Conservation (phyloP, 2,888 invertebrate species). For the Drosophila hamatofila region DNA sequence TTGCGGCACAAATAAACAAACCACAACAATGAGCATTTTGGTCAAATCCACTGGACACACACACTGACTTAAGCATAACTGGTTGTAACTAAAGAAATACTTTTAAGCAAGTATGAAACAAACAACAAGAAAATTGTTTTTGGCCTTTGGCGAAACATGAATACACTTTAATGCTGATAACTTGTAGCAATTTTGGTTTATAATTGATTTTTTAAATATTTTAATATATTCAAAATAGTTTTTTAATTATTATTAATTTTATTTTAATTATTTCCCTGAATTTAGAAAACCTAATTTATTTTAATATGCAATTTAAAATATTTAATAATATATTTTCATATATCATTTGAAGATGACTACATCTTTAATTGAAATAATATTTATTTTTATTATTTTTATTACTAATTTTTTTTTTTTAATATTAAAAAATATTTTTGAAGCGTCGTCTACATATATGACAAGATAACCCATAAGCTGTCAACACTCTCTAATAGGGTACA, state of each 20-base stretch:
- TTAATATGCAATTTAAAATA: neutral
- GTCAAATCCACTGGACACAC: conserved; percentile 29
- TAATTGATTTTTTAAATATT: neutral
- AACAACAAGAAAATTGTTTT: neutral
- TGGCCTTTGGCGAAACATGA: neutral
- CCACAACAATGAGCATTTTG: conserved; percentile 25
- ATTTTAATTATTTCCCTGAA: too few relatives aligned
- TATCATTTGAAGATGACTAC: too few relatives aligned
- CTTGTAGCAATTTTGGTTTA: neutral
- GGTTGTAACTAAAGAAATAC: conserved; percentile 36
- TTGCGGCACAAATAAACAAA: conserved; percentile 41
- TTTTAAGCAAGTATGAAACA: neutral
- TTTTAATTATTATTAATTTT: neutral
- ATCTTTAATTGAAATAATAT: too few relatives aligned
- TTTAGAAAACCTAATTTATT: neutral
- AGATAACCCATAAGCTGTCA: neutral
- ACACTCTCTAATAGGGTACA: conserved; percentile 4
- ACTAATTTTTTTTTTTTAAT: neutral
- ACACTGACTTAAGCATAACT: conserved; percentile 8
- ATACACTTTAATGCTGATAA: neutral
- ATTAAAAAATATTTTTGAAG: too few relatives aligned
- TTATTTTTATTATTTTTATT: neutral
- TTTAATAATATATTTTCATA: too few relatives aligned
- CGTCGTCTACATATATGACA: neutral
- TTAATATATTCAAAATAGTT: neutral